Base-by-base conservation (phyloP, 2,797 vertebrate species). In the Falco rusticolus region DNA sequence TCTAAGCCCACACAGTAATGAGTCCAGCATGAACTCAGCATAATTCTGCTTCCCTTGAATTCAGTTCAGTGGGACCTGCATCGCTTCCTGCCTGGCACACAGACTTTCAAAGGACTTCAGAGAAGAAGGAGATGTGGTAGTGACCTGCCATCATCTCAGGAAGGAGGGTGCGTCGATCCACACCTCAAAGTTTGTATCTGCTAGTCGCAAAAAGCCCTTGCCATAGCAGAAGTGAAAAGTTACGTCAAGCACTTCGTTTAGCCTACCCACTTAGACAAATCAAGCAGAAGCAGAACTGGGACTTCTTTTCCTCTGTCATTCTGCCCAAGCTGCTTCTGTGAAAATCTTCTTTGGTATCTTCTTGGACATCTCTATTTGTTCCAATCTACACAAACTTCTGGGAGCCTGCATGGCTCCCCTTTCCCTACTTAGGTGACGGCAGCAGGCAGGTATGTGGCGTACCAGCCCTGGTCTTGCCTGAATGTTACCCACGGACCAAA, bases 1-100 rank as follows among this genome's bases (percentile, higher is more conserved):
- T 5, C 80, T 28, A 43, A 83, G 17, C 16, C 41, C 31, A 33
- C 24, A 41, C 0, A 6, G 19, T 39, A 50, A 56, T 0, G 0
- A 65, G 28, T 65, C 59, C 28, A 43, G 4, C 0, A 1, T n/a
- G 33, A 75, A 47, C 22, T 45, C 64, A 14, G 47, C 12, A 5
- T 9, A 25, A 26, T 43, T 66, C 57, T 53, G 31, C 16, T 85
- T 83, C 57, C 47, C n/a, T 28, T 43, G 48, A 80, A 50, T 77
- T 60, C 56, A 68, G 15, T 68, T 90, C 66, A 54, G 50, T 19
- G 65, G 57, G 33, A 71, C 33, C 50, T 39, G 56, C 26, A 31
- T 75, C 2, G 3, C n/a, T 34, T 56, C 24, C 66, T 70, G 15
- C 56, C 71, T n/a, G 56, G 60, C 34, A 87, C 25, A 20, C 6